Evolutionary conservation across 1,140 invertebrate genomes (phyloP).

Genomic region (Tetramorium alpestre): DNA sequence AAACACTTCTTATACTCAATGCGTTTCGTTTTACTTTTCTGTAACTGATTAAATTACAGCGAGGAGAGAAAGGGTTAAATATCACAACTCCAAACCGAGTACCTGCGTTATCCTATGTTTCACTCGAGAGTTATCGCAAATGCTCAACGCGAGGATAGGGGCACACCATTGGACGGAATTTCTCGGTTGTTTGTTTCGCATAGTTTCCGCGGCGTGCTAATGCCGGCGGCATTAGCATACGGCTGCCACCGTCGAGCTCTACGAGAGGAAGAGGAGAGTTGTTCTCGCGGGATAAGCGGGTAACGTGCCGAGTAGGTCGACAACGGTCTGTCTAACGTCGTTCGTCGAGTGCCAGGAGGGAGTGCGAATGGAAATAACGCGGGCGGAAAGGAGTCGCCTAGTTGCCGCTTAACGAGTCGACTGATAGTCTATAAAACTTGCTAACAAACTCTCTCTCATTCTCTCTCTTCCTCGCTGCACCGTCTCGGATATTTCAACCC

Average conservation of each 20-base stretch:
- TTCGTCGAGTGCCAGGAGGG: background rate
- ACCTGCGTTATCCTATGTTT: slow-evolving; percentile 33
- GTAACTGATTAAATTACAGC: background rate
- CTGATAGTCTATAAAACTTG: slow-evolving; percentile 80
- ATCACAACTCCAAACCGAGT: slow-evolving; percentile 7
- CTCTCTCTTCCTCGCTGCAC: background rate
- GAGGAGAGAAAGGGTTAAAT: slow-evolving; percentile 17
- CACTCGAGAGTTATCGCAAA: slow-evolving; percentile 41
- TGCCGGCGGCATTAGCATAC: slow-evolving; percentile 70
- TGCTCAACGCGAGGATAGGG: slow-evolving; percentile 11
- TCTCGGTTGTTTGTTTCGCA: slow-evolving; percentile 67
- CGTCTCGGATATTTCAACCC: slow-evolving; percentile 38
- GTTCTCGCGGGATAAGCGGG: slow-evolving; percentile 63
- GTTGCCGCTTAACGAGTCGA: slow-evolving; percentile 78
- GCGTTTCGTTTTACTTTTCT: background rate
- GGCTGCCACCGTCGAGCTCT: slow-evolving; percentile 37
- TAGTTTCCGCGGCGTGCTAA: slow-evolving; percentile 71
- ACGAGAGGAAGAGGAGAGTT: slow-evolving; percentile 33
- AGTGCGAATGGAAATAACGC: slow-evolving; percentile 54
- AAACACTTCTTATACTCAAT: background rate
- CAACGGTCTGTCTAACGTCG: slow-evolving; percentile 68
- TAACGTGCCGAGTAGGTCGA: slow-evolving; percentile 61
- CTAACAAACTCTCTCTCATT: slow-evolving; percentile 73
- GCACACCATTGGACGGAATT: slow-evolving; percentile 60
- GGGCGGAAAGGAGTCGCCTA: slow-evolving; percentile 62